Base-by-base conservation (phyloP, 2,797 vertebrate species). In the Clarias pachynema region DNA sequence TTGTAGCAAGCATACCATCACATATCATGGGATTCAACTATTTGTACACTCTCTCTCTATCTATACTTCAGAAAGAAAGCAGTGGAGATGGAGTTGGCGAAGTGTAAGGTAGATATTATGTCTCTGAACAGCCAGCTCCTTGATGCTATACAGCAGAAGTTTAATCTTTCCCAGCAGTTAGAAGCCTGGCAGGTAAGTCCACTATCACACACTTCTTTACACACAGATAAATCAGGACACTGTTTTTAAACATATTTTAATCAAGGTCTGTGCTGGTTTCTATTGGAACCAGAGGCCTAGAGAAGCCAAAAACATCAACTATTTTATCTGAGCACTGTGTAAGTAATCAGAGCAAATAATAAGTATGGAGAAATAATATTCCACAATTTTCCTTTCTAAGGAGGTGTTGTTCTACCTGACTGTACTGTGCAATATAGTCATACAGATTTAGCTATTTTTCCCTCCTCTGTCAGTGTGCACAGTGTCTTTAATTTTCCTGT, bases 81-180 rank as follows among this genome's bases (percentile, higher is more conserved):
- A 0, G 95, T 99, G 92, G 98, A 99, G 91, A 95, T 98, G 95
- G 98, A 99, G 92, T 93, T 99, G 84, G 95, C 97, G 86, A 99
- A 98, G 90, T 98, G 98, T 95, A 98, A 97, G 94, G 96, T 98
- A 37, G 98, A 99, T 93, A 97, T 99, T 94, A 98, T 99, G 97
- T 98, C 97, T 92, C 94, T 99, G 86, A 99, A 99, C 89, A 97
- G 96, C 93, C 98, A 99, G 90, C 95, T 99, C 86, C 93, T 99
- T 93, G 97, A 99, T 0, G 98, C 98, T 91, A 98, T 99, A 93
- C 98, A 99, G 93, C 98, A 99, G 95, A 99, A 99, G 90, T 96
- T 99, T 91, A 98, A 96, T 92, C 95, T 99, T 91, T 99, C 98
- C 0, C 98, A 99, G 94, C 98, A 99, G 96, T 96, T 99, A 90